These are phyloP conservation scores for Siniperca obscura DNA, from an alignment of 2,797 vertebrate species.

Conservation along the genomic window DNA sequence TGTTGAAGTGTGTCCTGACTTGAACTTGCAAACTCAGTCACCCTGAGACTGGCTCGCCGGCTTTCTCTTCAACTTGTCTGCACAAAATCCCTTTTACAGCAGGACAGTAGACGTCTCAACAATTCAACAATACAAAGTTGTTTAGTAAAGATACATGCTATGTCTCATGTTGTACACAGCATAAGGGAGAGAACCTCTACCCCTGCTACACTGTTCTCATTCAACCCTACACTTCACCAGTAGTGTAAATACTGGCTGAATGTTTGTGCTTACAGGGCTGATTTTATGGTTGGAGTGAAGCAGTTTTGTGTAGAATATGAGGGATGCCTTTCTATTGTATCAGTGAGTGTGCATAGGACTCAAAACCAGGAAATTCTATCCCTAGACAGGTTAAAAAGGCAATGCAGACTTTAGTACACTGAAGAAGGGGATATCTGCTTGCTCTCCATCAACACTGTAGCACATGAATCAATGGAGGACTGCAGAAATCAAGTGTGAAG, in stretches of 20 bases:
- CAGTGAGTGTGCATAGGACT: constrained; percentile 52
- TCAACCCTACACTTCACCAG: constrained; percentile 31
- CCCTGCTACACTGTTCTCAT: constrained; percentile 40
- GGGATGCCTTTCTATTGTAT: constrained; percentile 67
- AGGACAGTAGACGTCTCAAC: constrained; percentile 16
- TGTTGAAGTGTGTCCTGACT: constrained; percentile 81
- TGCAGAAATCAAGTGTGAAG: constrained; percentile 78
- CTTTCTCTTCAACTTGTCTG: constrained; percentile 63
- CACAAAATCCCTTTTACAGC: constrained; percentile 54
- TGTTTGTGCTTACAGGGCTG: constrained; percentile 47
- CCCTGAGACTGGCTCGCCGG: constrained; percentile 56
- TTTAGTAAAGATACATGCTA: constrained; percentile 35
- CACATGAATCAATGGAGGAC: constrained; percentile 76
- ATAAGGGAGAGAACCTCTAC: constrained; percentile 9
- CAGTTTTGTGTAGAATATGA: constrained; percentile 57
- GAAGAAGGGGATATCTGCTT: constrained; percentile 69
- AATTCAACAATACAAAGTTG: constrained; percentile 23
- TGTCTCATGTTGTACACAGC: constrained; percentile 23
- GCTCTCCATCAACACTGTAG: constrained; percentile 69
- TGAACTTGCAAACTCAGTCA: constrained; percentile 83
- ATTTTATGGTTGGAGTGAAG: constrained; percentile 53
- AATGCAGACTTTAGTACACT: constrained; percentile 57
- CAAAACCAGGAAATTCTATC: constrained; percentile 70
- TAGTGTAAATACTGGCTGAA: constrained; percentile 43
- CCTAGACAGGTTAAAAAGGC: constrained; percentile 72